Base-by-base conservation (phyloP, 2,888 invertebrate species). In the Hyalella azteca region DNA sequence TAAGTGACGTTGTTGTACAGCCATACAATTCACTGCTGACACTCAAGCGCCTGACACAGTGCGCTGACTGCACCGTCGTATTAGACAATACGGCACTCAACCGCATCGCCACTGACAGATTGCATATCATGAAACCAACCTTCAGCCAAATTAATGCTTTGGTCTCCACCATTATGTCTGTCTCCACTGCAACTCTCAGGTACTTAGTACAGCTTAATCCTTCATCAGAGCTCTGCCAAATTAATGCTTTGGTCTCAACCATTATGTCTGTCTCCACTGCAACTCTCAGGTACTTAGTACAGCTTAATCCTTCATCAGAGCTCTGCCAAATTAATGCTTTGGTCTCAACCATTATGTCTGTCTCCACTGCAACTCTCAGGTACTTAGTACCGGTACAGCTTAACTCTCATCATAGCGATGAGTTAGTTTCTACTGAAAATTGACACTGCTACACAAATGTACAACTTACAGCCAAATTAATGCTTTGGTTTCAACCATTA, bases 261-360 rank as follows among this genome's bases (percentile, higher is more conserved):
- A 98, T 99, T 78, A 98, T 99, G 98, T 97, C 97, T 45, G 96
- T 97, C 48, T 95, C 96, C 85, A 99, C 98, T 0, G 95, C 98
- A 13, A 98, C 98, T 2, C 90, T 97, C 50, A 92, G 97, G 83
- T 83, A n/a, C n/a, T n/a, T n/a, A n/a, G n/a, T n/a, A n/a, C n/a
- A n/a, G n/a, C n/a, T n/a, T n/a, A n/a, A n/a, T n/a, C n/a, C n/a
- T n/a, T n/a, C n/a, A n/a, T n/a, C n/a, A n/a, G n/a, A n/a, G n/a
- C n/a, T 98, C 87, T 93, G 95, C 29, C 97, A 99, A 89, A 98
- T 99, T 86, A 99, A 99, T 88, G 95, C 95, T 54, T 91, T 99
- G 80, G 98, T 98, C 0, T 97, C 97, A 15, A 98, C 97, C 3
- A 98, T 99, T 78, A 98, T 99, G 98, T 97, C 97, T 45, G 96